Base-by-base conservation (phyloP, 2,888 invertebrate species). In the Drosophila peninsularis region DNA sequence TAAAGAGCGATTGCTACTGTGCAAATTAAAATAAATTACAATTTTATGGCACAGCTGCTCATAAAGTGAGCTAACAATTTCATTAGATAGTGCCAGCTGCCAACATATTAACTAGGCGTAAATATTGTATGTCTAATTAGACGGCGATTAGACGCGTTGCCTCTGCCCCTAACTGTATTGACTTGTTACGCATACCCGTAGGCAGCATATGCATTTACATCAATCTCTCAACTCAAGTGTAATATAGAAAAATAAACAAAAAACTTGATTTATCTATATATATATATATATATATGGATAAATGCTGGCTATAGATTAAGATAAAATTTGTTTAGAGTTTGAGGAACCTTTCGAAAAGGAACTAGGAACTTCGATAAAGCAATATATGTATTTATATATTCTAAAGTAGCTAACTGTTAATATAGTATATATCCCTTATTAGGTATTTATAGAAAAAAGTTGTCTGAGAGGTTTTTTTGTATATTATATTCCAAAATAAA, bases 31-130 rank as follows among this genome's bases (percentile, higher is more conserved):
- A 83, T 87, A 78, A 88, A 88, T 88, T 86, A 80, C 61, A 70
- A 74, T 80, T 86, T 81, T 66, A 77, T 68, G 44, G 84, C 88
- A 70, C 82, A 82, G 82, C 87, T 82, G 82, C 63, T 86, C 77
- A 88, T 85, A 75, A 75, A 72, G 70, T 82, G 63, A 77, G 49
- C 60, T 50, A 87, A 89, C 85, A 89, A 78, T 89, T 83, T 81
- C 68, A 83, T 89, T 87, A 77, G 72, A 55, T 58, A 62, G 45
- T 41, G 42, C 47, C 63, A 63, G 64, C 56, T 56, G 66, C 62
- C 34, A 60, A 41, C 62, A 63, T 55, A 52, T 39, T 63, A 67
- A 66, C 81, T 72, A 54, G 69, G 70, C 66, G 77, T 50, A 81
- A 87, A 78, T 71, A 60, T 68, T 9, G 41, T 37, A 17, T 14